phyloP scores from a whole-genome alignment of 2,888 invertebrate species.

The Tuberolachnus salignus region DNA sequence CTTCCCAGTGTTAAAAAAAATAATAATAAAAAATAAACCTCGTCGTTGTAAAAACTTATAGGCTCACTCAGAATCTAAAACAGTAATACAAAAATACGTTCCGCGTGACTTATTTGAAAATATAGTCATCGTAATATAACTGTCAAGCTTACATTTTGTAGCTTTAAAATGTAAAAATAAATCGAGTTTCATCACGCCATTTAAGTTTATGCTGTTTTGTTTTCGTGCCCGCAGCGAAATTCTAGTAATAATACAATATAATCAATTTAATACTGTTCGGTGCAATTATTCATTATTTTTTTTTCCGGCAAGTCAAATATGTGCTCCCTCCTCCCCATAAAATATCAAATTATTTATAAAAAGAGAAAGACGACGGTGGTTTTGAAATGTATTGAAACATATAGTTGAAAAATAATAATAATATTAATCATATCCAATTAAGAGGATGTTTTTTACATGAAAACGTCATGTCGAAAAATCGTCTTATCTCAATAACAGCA shows the following conservation, averaged over 20 bases:
- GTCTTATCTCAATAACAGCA: too few species aligned
- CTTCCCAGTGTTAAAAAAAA: too few species aligned
- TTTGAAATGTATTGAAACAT: neutral
- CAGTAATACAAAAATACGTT: neutral
- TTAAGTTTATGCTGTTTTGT: neutral
- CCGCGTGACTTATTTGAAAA: neutral
- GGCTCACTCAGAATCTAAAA: neutral
- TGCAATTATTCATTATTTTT: too few species aligned
- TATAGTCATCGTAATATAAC: neutral
- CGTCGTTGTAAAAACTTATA: too few species aligned
- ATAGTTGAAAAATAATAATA: neutral
- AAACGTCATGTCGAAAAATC: too few species aligned
- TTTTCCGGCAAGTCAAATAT: neutral
- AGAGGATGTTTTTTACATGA: too few species aligned
- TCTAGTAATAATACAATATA: neutral
- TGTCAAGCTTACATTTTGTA: neutral
- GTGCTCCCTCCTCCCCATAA: too few species aligned
- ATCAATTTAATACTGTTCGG: too few species aligned
- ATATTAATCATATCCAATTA: too few species aligned
- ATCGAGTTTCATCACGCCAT: neutral
- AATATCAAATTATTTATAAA: too few species aligned
- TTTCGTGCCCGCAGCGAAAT: neutral
- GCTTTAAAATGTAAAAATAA: neutral
- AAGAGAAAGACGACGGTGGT: too few species aligned
- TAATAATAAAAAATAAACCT: too few species aligned